Conservation (phyloP, 2,113 vertebrate species). For the Benitochromis conjunctus region DNA sequence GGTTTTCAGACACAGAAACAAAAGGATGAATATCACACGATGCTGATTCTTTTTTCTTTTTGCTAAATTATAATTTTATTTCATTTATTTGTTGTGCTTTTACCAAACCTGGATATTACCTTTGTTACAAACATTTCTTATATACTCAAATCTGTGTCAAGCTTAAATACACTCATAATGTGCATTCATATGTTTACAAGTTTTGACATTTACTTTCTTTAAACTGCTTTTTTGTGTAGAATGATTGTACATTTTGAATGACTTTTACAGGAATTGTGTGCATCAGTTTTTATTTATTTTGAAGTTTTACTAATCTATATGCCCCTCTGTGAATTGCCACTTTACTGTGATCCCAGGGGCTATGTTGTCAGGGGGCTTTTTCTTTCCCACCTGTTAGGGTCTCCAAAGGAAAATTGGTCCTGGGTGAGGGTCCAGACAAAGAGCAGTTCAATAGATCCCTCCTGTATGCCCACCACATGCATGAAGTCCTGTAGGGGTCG, state of each 20-base stretch:
- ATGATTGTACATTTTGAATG: background rate
- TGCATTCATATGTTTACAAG: background rate
- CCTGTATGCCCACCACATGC: background rate
- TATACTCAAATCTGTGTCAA: no score
- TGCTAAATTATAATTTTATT: background rate
- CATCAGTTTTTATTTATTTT: background rate
- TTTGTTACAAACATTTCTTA: background rate
- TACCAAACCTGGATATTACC: background rate
- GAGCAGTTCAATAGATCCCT: background rate
- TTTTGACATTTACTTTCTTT: background rate
- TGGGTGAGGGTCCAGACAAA: background rate
- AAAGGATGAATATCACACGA: background rate
- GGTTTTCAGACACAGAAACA: slow-evolving; percentile 32
- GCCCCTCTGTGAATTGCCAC: background rate
- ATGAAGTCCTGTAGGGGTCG: background rate
- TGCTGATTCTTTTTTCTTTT: background rate
- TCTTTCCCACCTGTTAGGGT: background rate
- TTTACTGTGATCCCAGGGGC: background rate
- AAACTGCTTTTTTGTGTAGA: background rate
- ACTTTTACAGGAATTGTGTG: background rate
- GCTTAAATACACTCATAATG: background rate
- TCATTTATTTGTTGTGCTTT: background rate
- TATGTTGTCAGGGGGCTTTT: background rate
- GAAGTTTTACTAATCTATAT: background rate
- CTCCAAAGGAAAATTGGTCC: background rate